Base-by-base conservation (phyloP, 64 coral and sea anemone genomes). In the Montipora capricornis region DNA sequence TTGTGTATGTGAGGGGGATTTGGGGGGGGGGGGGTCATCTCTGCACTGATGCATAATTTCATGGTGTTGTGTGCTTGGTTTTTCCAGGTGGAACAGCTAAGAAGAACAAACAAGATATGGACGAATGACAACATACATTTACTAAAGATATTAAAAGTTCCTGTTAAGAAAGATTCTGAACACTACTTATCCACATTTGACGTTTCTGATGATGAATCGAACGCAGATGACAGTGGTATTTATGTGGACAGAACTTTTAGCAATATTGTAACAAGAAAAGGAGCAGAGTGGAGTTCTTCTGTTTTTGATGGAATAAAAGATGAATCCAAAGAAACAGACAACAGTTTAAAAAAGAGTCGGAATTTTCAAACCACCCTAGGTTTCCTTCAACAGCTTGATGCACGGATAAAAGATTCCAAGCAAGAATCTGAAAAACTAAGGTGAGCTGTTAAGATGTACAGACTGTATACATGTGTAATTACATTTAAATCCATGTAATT, bases 51-150 rank as follows among this genome's bases (percentile, higher is more conserved):
- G 6, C 6, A 57, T 57, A 57, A 57, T 57, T 57, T 37, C 1
- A 4, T 11, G 6, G 53, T 5, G 6, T 57, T 57, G 53, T 57
- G 53, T 57, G 53, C 53, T 57, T 57, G 53, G 11, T 57, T 57
- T 89, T 82, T 68, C 74, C 44, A 95, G 94, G 85, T 89, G 16
- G 94, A 95, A 76, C 88, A 95, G 45, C 76, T 95, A 2, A 95
- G 84, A 68, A 74, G 94, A 29, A 83, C 87, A 19, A 95, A 95
- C 77, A 95, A 95, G 57, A 49, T 95, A 52, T 95, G 94, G 94
- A 61, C 94, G 64, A 95, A 89, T 92, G 94, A 95, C 22, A 95
- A 92, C 81, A 92, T 95, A 82, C 90, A 88, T 71, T 76, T 95
- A 61, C 89, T 87, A 15, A 95, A 95, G 76, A 92, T 91, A 60